Evolutionary conservation across 2,888 invertebrate genomes (phyloP), one percentile per base, ranked within the genome.

Genomic region (Lypha dubia): DNA sequence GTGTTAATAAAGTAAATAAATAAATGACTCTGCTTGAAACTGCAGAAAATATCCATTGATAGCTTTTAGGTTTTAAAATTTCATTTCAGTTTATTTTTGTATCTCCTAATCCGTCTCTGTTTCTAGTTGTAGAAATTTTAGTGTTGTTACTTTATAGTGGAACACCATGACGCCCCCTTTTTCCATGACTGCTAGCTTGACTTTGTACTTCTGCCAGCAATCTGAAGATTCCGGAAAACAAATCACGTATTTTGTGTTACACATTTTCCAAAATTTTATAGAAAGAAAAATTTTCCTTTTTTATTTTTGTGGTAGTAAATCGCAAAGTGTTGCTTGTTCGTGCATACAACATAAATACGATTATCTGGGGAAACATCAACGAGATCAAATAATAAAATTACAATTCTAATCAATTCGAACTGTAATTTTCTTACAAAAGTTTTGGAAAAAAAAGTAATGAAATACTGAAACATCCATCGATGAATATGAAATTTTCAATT

Each of bases 191-290:
- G 71, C 71, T 77, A 77, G 80, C 73, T 80, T 74, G 80, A 80
- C 41, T 20, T 74, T 28, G 7, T 5, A 7, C 49, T 74, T 74
- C 44, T 67, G 71, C 71, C 44, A 17, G 44, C 46, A 60, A 22
- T 2, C 20, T 28, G 28, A 3, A 58, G 79, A 44, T 70, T 71
- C 56, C 44, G 51, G 67, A 86, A 85, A 49, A 60, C 75, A 83
- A 86, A 87, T 91, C 91, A 91, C 91, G 92, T 92, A 91, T 91
- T 91, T 91, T 92, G 90, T 91, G 91, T 91, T 92, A 92, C 91
- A 91, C 91, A 89, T 89, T 90, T 91, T 91, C 89, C 89, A 88
- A 90, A 68, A 86, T 86, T 86, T 63, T 63, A 62, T 41, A 70
- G 70, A 53, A 20, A 8, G 63, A 70, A 79, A 38, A 51, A 62